These are phyloP conservation scores for Carterocephalus palaemon DNA, from an alignment of 2,888 invertebrate species.

Conservation along the genomic window DNA sequence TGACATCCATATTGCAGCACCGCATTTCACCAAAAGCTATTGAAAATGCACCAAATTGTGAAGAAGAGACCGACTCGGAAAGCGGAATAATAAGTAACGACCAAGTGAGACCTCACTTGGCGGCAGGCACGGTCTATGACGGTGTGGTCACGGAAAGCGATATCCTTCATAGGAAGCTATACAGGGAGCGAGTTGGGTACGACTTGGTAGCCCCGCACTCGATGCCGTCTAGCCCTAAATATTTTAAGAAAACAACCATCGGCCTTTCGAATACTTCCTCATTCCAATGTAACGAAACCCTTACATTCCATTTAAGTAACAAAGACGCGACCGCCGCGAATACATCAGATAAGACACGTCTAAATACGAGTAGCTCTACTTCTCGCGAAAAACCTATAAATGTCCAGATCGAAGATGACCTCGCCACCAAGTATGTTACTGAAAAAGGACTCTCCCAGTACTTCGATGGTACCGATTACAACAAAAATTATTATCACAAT, in stretches of 20 bases:
- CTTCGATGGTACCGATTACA: too few relatives aligned
- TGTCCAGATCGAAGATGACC: too few relatives aligned
- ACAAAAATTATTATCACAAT: too few relatives aligned
- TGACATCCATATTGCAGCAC: too few relatives aligned
- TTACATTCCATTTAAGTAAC: conserved; percentile 9
- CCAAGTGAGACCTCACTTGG: not conserved
- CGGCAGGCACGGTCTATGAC: not conserved
- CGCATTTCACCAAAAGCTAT: too few relatives aligned
- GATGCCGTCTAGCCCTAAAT: conserved; percentile 48
- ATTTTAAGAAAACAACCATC: conserved; percentile 56
- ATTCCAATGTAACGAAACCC: not conserved
- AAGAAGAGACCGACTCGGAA: not conserved
- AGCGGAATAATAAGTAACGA: not conserved
- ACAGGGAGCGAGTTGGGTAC: conserved; percentile 43
- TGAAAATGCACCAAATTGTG: too few relatives aligned
- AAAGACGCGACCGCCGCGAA: too few relatives aligned
- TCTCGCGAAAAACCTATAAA: too few relatives aligned
- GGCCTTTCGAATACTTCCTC: conserved; percentile 26
- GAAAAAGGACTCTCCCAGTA: too few relatives aligned
- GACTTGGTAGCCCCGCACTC: conserved; percentile 41
- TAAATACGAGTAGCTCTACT: not conserved
- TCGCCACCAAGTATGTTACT: too few relatives aligned
- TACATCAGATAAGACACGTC: not conserved
- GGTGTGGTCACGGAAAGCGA: conserved; percentile 35
- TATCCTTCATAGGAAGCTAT: conserved; percentile 43